Conservation (phyloP, 23 tunicate genomes). For the Trididemnum nubilum region DNA sequence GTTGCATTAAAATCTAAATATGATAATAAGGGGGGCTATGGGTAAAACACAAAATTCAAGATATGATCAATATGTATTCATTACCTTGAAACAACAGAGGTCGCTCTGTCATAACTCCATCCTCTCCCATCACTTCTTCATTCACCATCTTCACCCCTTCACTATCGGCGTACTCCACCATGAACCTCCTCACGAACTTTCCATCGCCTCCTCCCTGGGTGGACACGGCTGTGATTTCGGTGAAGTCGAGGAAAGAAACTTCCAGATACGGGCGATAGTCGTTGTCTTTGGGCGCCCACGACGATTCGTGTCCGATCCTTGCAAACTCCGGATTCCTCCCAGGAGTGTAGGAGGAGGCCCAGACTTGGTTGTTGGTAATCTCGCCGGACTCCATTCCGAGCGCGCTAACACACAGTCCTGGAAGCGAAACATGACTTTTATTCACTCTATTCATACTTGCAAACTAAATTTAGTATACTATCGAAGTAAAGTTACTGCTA, state of each 20-base stretch:
- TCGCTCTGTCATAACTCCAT: neutral
- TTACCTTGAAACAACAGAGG: no score
- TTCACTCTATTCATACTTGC: no score
- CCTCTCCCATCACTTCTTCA: neutral
- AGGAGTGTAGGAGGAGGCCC: slow-evolving; percentile 51
- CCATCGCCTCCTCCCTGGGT: slow-evolving; percentile 86
- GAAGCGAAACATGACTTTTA: no score
- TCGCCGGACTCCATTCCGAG: slow-evolving; percentile 70
- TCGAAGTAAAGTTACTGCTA: no score
- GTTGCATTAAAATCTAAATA: no score
- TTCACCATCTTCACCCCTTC: neutral
- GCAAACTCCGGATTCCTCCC: slow-evolving; percentile 60
- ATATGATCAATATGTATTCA: no score
- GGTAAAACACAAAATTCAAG: no score
- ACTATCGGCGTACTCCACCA: slow-evolving; percentile 25
- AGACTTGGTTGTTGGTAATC: slow-evolving; percentile 41
- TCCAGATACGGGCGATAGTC: slow-evolving; percentile 66
- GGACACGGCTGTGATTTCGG: slow-evolving; percentile 46
- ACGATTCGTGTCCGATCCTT: slow-evolving; percentile 4
- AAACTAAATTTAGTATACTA: no score
- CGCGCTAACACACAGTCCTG: slow-evolving; percentile 67
- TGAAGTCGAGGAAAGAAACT: slow-evolving; percentile 29
- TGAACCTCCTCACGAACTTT: slow-evolving; percentile 38
- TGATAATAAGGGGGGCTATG: no score
- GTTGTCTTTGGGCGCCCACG: slow-evolving; percentile 66